phyloP scores from a whole-genome alignment of 2,113 vertebrate genomes.

The western clawed frog (Xenopus tropicalis) region UCB_Xtro_10.0 CM004448.2:117959501-117960000 shows the following conservation, averaged over 20 bases:
- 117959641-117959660: too few relatives aligned
- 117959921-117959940: constrained; percentile 20
- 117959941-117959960: neutral
- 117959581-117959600: too few relatives aligned
- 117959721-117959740: constrained; percentile 12
- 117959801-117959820: constrained; percentile 38
- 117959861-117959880: constrained; percentile 15
- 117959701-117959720: constrained; percentile 25
- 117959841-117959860: constrained; percentile 33
- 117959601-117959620: too few relatives aligned
- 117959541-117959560: too few relatives aligned
- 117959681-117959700: constrained; percentile 34
- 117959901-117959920: constrained; percentile 33
- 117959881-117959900: constrained; percentile 31
- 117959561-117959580: too few relatives aligned
- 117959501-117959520: too few relatives aligned
- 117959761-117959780: constrained; percentile 26
- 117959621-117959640: too few relatives aligned
- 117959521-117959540: too few relatives aligned
- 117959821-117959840: constrained; percentile 38
- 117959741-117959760: constrained; percentile 19
- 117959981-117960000: neutral
- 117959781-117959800: constrained; percentile 36
- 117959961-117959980: constrained; percentile 16
- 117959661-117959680: neutral